Conservation (phyloP, 2,797 vertebrate species). For the Pteropus rufus region DNA sequence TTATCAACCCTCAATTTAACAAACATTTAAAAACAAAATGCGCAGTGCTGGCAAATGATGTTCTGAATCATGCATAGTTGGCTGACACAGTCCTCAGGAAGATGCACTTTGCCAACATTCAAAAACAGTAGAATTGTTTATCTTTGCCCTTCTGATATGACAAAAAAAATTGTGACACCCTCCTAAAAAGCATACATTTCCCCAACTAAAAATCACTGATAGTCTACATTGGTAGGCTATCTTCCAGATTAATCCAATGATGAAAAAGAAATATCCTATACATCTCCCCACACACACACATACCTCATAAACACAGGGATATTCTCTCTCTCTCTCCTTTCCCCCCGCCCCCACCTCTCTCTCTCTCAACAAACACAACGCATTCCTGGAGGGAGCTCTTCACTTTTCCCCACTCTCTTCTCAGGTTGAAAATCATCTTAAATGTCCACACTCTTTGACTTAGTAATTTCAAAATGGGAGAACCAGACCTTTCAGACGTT, state of each 20-base stretch:
- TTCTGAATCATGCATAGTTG: neutral
- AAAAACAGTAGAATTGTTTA: neutral
- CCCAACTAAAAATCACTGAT: neutral
- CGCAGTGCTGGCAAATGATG: neutral
- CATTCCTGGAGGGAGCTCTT: neutral
- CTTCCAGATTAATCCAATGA: neutral
- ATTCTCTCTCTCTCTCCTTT: too few relatives aligned
- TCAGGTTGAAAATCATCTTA: neutral
- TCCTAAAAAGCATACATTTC: neutral
- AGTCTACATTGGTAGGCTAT: neutral
- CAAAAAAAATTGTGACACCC: neutral
- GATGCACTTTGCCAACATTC: neutral
- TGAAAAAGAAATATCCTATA: neutral
- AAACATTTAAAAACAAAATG: neutral
- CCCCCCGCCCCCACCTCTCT: too few relatives aligned
- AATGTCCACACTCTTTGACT: neutral
- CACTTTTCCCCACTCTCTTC: neutral
- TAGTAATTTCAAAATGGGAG: constrained; percentile 15
- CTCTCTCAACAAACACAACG: neutral
- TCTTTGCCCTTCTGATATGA: neutral
- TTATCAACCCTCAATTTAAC: neutral
- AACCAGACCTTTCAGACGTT: neutral
- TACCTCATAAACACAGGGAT: neutral
- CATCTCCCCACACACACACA: neutral
- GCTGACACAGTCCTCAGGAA: neutral